Conservation (phyloP, 2,888 invertebrate genomes). For the Brachypalpus laphriformis region DNA sequence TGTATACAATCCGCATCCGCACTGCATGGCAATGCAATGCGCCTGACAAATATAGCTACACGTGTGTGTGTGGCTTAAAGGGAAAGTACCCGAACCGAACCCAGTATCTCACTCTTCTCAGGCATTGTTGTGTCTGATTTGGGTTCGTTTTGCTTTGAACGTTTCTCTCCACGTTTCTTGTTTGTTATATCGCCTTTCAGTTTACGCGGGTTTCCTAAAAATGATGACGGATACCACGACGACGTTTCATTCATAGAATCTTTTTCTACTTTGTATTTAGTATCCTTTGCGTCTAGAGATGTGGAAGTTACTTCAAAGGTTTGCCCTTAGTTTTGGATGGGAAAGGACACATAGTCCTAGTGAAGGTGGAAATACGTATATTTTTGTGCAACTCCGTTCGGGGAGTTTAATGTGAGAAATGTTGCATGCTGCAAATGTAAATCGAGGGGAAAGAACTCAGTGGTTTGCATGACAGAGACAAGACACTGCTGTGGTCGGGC, state of each 20-base stretch:
- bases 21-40: slow-evolving; percentile 63
- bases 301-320: slow-evolving; percentile 28
- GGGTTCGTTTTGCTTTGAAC: neutral
- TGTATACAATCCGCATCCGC: slow-evolving; percentile 47
- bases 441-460: slow-evolving; percentile 49
- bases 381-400: slow-evolving; percentile 4
- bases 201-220: slow-evolving; percentile 48
- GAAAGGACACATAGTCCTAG: slow-evolving; percentile 42
- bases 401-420: slow-evolving; percentile 52
- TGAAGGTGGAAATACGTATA: slow-evolving; percentile 1
- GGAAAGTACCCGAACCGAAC: slow-evolving; percentile 39
- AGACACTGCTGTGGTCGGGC: neutral
- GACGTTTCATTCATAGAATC: slow-evolving; percentile 45
- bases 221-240: slow-evolving; percentile 29
- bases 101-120: slow-evolving; percentile 32
- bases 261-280: slow-evolving; percentile 3
- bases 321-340: slow-evolving; percentile 15
- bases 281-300: slow-evolving; percentile 4
- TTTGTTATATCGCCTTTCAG: slow-evolving; percentile 32
- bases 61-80: slow-evolving; percentile 38
- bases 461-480: neutral
- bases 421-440: slow-evolving; percentile 61
- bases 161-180: slow-evolving; percentile 10
- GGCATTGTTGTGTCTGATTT: slow-evolving; percentile 70
- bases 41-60: slow-evolving; percentile 23